phyloP scores from a whole-genome alignment of 1,140 invertebrate species.

The Calephelis nemesis region DNA sequence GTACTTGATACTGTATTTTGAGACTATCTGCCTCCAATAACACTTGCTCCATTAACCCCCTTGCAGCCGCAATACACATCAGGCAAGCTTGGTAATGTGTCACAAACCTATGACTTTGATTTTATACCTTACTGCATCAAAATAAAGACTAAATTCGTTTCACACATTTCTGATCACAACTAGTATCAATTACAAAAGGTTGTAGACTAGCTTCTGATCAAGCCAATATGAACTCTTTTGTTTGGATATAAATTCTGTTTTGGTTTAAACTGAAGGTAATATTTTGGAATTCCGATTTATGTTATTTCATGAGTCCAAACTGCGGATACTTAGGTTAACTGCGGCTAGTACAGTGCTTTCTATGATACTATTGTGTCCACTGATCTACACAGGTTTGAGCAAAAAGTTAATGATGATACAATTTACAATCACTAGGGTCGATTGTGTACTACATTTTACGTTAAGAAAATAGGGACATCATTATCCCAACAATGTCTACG shows the following conservation, averaged over 20 bases:
- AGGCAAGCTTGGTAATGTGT: slow-evolving; percentile 40
- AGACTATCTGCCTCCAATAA: slow-evolving; percentile 66
- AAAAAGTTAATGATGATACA: neutral
- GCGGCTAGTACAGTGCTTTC: slow-evolving; percentile 55
- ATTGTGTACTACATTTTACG: too few relatives aligned
- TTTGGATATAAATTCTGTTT: neutral
- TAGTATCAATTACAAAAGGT: neutral
- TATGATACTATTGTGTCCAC: slow-evolving; percentile 55
- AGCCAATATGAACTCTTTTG: neutral
- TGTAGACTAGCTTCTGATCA: neutral
- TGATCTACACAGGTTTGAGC: slow-evolving; percentile 40
- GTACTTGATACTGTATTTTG: slow-evolving; percentile 43
- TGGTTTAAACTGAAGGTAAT: neutral
- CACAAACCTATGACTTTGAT: neutral
- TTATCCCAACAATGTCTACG: too few relatives aligned
- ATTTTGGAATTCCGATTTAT: slow-evolving; percentile 45
- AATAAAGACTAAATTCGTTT: slow-evolving; percentile 25
- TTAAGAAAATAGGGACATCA: too few relatives aligned
- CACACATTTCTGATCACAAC: neutral
- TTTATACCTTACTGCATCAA: slow-evolving; percentile 6
- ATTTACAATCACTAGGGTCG: neutral
- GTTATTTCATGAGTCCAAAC: slow-evolving; percentile 60
- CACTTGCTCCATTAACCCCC: slow-evolving; percentile 67
- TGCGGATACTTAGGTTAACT: slow-evolving; percentile 67
- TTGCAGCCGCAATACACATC: slow-evolving; percentile 53